Evolutionary conservation across 2,113 vertebrate species (phyloP).

Genomic region (Oreotrochilus melanogaster): DNA sequence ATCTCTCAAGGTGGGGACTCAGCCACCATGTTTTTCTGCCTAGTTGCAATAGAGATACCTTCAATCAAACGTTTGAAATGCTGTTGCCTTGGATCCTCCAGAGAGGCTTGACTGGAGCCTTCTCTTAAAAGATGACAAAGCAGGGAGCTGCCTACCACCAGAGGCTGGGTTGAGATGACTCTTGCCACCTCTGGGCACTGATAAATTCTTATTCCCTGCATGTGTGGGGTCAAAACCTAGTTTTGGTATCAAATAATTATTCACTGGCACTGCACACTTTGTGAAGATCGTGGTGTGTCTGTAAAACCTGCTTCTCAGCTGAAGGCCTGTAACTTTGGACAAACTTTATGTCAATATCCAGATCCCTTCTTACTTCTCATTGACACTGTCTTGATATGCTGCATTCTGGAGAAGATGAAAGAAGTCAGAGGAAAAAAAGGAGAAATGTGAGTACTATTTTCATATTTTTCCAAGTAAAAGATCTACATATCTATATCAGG

Average conservation of each 20-base stretch:
- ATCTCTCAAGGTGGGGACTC: neutral
- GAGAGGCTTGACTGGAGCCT: neutral
- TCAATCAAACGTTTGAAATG: neutral
- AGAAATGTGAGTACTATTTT: neutral
- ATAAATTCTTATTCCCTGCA: neutral
- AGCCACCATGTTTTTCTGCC: neutral
- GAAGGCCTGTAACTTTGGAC: neutral
- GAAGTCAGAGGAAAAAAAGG: neutral
- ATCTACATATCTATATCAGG: neutral
- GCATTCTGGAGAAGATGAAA: neutral
- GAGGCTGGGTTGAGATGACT: neutral
- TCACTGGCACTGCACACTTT: too few species aligned
- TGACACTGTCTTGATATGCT: neutral
- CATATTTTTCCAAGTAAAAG: neutral
- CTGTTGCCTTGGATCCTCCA: neutral
- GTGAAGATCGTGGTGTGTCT: neutral
- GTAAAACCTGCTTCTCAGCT: neutral
- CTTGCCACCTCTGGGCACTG: neutral
- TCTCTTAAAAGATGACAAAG: neutral
- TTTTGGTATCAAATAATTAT: neutral
- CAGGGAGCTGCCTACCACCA: neutral
- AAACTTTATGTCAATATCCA: fast-evolving
- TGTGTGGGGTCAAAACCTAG: neutral
- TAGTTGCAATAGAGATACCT: neutral
- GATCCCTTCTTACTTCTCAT: neutral